These are phyloP conservation scores for Julus scanicus DNA, from an alignment of 2,888 invertebrate genomes.

Conservation along the genomic window DNA sequence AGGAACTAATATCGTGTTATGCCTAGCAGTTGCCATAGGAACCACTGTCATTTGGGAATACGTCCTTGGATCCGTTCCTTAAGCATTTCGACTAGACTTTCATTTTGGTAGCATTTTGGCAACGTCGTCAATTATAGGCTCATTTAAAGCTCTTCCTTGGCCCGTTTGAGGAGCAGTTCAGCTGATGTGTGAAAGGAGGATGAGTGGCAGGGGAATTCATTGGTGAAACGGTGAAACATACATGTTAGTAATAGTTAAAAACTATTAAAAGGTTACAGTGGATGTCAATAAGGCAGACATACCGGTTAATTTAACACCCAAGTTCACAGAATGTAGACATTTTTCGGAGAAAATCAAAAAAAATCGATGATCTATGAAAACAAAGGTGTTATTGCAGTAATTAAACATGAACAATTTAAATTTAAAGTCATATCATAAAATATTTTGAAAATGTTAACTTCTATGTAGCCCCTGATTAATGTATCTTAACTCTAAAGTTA, in stretches of 20 bases:
- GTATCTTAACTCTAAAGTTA: no score
- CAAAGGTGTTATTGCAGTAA: no score
- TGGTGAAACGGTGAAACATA: neutral
- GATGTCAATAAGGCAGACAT: neutral
- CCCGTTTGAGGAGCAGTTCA: slow-evolving; percentile 44
- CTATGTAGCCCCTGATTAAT: no score
- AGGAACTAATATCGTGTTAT: slow-evolving; percentile 40
- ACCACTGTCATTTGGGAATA: slow-evolving; percentile 47
- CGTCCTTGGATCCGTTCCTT: slow-evolving; percentile 34
- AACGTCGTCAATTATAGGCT: slow-evolving; percentile 49
- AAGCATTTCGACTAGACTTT: slow-evolving; percentile 35
- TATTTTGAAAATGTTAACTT: no score
- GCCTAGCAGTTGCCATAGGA: slow-evolving; percentile 44
- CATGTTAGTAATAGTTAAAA: neutral
- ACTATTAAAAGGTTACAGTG: neutral
- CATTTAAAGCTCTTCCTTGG: slow-evolving; percentile 40
- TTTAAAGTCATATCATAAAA: no score
- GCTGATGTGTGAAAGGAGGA: slow-evolving; percentile 36
- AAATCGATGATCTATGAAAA: no score
- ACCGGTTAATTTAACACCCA: no score
- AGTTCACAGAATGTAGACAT: no score
- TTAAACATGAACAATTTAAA: no score
- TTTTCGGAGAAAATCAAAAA: no score
- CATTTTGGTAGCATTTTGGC: slow-evolving; percentile 48
- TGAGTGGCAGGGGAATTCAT: slow-evolving; percentile 41